Evolutionary conservation across 2,888 invertebrate species (phyloP).

Genomic region (Monoplex corrugatus): DNA sequence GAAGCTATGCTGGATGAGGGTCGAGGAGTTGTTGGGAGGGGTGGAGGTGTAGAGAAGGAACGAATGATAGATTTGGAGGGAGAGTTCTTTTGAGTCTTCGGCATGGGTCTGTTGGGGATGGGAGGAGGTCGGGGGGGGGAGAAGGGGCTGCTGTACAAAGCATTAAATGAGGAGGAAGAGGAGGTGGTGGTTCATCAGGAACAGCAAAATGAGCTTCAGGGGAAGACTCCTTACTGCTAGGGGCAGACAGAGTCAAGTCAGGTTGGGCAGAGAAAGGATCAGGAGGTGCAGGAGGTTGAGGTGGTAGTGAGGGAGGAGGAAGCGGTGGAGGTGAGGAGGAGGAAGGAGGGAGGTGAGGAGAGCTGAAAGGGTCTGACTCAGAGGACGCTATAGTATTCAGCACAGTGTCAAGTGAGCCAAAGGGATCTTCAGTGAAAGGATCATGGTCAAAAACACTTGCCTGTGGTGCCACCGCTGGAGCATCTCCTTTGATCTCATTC

Average conservation of each 20-base stretch:
- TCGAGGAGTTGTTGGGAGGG: conserved; percentile 4
- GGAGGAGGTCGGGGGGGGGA: conserved; percentile 65
- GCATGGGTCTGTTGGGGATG: conserved; percentile 41
- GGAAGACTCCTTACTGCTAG: conserved; percentile 30
- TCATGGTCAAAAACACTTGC: conserved; percentile 46
- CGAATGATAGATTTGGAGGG: background rate
- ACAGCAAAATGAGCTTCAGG: conserved; percentile 39
- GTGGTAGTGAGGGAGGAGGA: conserved; percentile 39
- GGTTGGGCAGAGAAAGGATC: conserved; percentile 2
- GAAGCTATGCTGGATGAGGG: conserved; percentile 26
- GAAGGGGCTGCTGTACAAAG: conserved; percentile 38
- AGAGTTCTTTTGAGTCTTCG: conserved; percentile 28
- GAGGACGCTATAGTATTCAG: conserved; percentile 48
- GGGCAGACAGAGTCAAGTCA: conserved; percentile 45
- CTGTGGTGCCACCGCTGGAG: conserved; percentile 46
- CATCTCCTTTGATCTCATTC: conserved; percentile 65
- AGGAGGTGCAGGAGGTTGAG: conserved; percentile 39
- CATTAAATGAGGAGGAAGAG: conserved; percentile 59
- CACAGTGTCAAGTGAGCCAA: conserved; percentile 51
- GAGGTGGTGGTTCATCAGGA: conserved; percentile 69
- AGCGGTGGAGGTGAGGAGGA: conserved; percentile 35
- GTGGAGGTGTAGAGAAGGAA: conserved; percentile 10
- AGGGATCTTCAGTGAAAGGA: conserved; percentile 49
- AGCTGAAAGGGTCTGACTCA: conserved; percentile 62
- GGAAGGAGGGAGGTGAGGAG: conserved; percentile 59